Conservation (phyloP, 1,140 invertebrate species). For the Grapholita molesta region DNA sequence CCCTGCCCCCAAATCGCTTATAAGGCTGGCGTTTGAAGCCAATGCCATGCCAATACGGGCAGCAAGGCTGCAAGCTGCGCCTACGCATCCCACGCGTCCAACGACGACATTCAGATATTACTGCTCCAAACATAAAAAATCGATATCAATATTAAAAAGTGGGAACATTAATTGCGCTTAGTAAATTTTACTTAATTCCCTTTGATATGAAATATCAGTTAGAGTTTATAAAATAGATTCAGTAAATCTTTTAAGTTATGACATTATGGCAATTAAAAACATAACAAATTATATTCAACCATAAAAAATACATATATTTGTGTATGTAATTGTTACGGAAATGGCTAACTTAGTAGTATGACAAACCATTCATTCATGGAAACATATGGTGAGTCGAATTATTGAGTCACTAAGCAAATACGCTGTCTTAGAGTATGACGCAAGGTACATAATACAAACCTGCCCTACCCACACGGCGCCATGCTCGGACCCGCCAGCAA, state of each 20-base stretch:
- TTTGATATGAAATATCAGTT: too few relatives aligned
- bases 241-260: not conserved
- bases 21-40: conserved; percentile 17
- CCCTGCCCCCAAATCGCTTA: conserved; percentile 4
- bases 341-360: not conserved
- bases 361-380: conserved; percentile 44
- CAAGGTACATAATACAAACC: conserved; percentile 21
- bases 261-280: not conserved
- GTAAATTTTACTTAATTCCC: too few relatives aligned
- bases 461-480: conserved; percentile 16
- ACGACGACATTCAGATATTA: not conserved
- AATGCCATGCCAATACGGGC: conserved; percentile 8
- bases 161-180: too few relatives aligned
- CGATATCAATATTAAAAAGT: not conserved
- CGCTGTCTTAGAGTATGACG: not conserved
- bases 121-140: not conserved
- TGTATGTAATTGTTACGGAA: not conserved
- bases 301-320: not conserved
- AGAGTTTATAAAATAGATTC: too few relatives aligned
- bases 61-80: conserved; percentile 10
- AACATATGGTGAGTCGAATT: conserved; percentile 52
- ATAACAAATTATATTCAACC: too few relatives aligned
- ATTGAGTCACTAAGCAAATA: conserved; percentile 44
- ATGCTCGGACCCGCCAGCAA: not conserved
- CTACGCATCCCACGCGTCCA: conserved; percentile 10